Evolutionary conservation across 2,888 invertebrate genomes (phyloP), one percentile per base, ranked within the genome.

Genomic region (Mesorhabditis belari): DNA sequence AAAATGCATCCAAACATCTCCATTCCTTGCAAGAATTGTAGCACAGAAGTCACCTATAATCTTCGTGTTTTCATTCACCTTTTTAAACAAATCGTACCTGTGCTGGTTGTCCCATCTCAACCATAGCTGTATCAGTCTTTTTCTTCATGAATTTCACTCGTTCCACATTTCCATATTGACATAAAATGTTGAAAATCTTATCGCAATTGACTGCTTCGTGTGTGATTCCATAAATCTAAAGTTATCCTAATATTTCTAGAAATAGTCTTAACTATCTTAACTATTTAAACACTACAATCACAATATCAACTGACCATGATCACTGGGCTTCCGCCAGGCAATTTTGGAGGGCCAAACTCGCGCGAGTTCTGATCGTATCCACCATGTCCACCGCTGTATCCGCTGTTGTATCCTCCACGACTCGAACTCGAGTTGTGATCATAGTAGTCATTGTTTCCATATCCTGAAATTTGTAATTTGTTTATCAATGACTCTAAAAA

Each of bases 91-190:
- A 25, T 51, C 21, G 56, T 29, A 94, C 93, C 9, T 94, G 91
- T 62, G 90, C 88, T 17, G 88, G 88, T 83, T 94, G 94, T 6
- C 95, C 94, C 92, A 98, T 92, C 85, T 98, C 95, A 58, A 96
- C 91, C 96, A 98, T 98, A 53, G 95, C 95, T 61, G 95, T 93
- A 69, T 96, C 96, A 81, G 94, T 93, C 85, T 96, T 98, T 66
- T 92, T 92, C 85, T 94, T 93, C 83, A 98, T 85, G 85, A 96
- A 98, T 85, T 96, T 96, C 81, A 96, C 86, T 89, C 92, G 88
- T 77, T 92, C 89, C 71, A 96, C 94, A 83, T 98, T 98, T 77
- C 98, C 98, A 83, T 96, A 98, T 68, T 96, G 87, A 84, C 98
- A 98, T 86, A 98, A 91, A 78, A 98, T 86, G 85, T 98, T 98